Base-by-base conservation (phyloP, 2,797 vertebrate species). In the Oreochromis grahami region DNA sequence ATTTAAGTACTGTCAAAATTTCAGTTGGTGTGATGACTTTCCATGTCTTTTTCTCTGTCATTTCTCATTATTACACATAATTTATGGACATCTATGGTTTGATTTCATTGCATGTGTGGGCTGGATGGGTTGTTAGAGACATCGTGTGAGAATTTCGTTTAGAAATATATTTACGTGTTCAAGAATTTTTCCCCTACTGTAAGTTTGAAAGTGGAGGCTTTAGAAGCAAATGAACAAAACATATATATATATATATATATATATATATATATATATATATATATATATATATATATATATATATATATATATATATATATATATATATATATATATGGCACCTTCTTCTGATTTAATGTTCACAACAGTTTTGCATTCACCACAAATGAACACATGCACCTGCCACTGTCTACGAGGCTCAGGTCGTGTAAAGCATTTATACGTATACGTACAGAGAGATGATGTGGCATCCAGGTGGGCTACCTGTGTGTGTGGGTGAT, bases 401-500 rank as follows among this genome's bases (percentile, higher is more conserved):
- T 32, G 17, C 26, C 43, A 50, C 15, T 13, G 43, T 29, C 70
- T 50, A 19, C 7, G 7, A 74, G 70, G 11, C 17, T 48, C 24
- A 29, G 41, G 9, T 48, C 8, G 4, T 45, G 24, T 72, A 45
- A 72, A 19, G 41, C 21, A 7, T 72, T 45, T 72, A 72, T 72
- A 48, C 17, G n/a, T 5, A 32, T 45, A 32, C 4, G 0, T 13
- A 70, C 24, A 32, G 6, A 29, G 26, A 29, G 14, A 32, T 32
- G 56, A 74, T 43, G 51, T 26, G 56, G 2, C 48, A 21, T 51
- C 70, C 70, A 85, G 86, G 91, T 87, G 90, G 83, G 88, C 82
- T 79, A 87, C 84, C 83, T 92, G 83, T 87, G 77, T 10, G 85
- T 63, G 56, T 41, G 13, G 6, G 74, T 48, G 84, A 81, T 74